Evolutionary conservation across 2,888 invertebrate genomes (phyloP), one percentile per base, ranked within the genome.

Genomic region (Venustoraphidia nigricollis): DNA sequence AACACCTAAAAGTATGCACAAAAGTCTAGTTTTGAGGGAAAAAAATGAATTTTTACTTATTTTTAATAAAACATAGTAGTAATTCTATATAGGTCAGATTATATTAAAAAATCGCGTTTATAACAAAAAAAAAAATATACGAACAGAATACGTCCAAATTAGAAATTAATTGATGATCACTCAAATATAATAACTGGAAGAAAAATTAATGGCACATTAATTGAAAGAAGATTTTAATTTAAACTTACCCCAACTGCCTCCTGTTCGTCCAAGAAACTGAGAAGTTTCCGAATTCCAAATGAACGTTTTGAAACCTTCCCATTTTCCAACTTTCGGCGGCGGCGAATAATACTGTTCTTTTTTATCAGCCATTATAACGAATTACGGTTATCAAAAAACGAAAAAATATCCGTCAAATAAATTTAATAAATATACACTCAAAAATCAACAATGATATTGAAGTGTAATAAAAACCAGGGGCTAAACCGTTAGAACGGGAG

Each of bases 181-280:
- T n/a, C 27, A 17, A 11, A 41, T 11, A 27, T 3, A 27, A 17
- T 40, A n/a, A 41, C 9, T 41, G n/a, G 41, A 10, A 11, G 13
- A 3, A 41, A 10, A 17, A 5, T 41, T 13, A 6, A 13, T 10
- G 10, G 9, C 9, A 41, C 3, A 13, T 41, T 17, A 41, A 27
- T 41, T 17, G 6, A 13, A 17, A 13, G 13, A 10, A 49, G 52
- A 53, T 8, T 34, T 27, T 27, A 5, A 48, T n/a, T 47, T 41
- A 52, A 46, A 84, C 91, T 90, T 66, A 93, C 93, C 90, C 95
- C 95, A 95, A 71, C 91, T 92, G 63, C 82, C 75, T 59, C 87
- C 92, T 53, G 91, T 92, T 60, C 94, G 79, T 59, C 94, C 94
- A 59, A 94, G 74, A 67, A 93, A 82, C 72, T 91, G 89, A 62